Conservation (phyloP, 2,113 vertebrate genomes). For the Catharus bicknelli region DNA sequence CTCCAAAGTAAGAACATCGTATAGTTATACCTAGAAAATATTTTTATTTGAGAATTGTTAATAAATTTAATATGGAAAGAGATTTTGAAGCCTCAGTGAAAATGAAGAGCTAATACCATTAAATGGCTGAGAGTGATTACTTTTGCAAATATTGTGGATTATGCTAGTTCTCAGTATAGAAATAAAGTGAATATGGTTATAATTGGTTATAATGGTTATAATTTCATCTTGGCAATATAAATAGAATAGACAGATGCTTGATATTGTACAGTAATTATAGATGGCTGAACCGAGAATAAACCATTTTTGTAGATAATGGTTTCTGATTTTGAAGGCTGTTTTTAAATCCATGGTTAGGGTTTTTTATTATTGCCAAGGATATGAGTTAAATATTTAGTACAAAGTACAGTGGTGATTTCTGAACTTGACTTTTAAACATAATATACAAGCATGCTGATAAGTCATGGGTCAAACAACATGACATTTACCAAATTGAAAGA, state of each 20-base stretch:
- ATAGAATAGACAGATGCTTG: constrained; percentile 71
- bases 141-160: constrained; percentile 54
- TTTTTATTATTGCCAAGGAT: constrained; percentile 58
- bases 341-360: constrained; percentile 31
- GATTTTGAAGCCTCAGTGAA: constrained; percentile 10
- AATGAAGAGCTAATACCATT: constrained; percentile 43
- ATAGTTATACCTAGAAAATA: background rate
- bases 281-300: constrained; percentile 67
- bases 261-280: constrained; percentile 69
- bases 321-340: constrained; percentile 66
- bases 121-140: constrained; percentile 42
- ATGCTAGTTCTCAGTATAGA: constrained; percentile 49
- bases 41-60: constrained; percentile 1
- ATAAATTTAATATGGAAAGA: constrained; percentile 12
- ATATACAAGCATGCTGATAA: constrained; percentile 40
- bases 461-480: constrained; percentile 47
- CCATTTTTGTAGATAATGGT: constrained; percentile 61
- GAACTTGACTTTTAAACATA: constrained; percentile 61
- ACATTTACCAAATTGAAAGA: constrained; percentile 41
- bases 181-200: constrained; percentile 64
- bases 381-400: constrained; percentile 67
- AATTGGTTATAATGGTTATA: constrained; percentile 57
- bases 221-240: constrained; percentile 74
- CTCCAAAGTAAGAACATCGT: background rate
- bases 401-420: constrained; percentile 36